These are phyloP conservation scores for Melipona bicolor DNA, from an alignment of 2,888 invertebrate species.

Conservation along the genomic window DNA sequence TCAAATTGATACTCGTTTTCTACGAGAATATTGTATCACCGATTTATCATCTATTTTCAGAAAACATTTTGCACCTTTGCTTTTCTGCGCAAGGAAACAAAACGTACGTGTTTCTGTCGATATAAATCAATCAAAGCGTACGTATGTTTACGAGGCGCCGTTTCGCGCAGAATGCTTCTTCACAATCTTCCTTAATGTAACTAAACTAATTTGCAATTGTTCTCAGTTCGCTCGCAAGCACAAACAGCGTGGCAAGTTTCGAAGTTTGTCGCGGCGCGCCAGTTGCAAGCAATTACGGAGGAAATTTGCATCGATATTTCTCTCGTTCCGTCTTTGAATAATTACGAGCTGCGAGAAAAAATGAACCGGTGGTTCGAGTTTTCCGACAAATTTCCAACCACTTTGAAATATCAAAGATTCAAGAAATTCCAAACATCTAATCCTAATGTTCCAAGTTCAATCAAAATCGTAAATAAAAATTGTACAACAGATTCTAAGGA, in stretches of 20 bases:
- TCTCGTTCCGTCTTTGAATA: slow-evolving; percentile 18
- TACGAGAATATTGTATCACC: too few relatives aligned
- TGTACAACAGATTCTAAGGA: too few relatives aligned
- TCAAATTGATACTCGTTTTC: too few relatives aligned
- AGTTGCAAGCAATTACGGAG: slow-evolving; percentile 46
- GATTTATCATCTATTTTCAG: not conserved
- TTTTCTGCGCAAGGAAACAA: too few relatives aligned
- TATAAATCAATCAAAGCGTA: not conserved
- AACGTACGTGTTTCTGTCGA: not conserved
- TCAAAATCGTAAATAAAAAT: too few relatives aligned
- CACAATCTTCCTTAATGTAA: slow-evolving; percentile 35
- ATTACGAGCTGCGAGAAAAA: slow-evolving; percentile 41
- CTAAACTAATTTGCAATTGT: slow-evolving; percentile 60
- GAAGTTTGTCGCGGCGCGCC: slow-evolving; percentile 42
- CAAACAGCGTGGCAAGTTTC: slow-evolving; percentile 29
- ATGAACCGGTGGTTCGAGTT: slow-evolving; percentile 17
- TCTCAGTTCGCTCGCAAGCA: not conserved
- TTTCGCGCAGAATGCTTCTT: slow-evolving; percentile 21
- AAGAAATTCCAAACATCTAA: too few relatives aligned
- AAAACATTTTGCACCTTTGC: too few relatives aligned
- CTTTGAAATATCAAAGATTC: too few relatives aligned
- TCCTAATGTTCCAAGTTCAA: too few relatives aligned
- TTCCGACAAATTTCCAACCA: slow-evolving; percentile 7
- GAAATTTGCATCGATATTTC: slow-evolving; percentile 58
- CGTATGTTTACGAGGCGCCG: not conserved